Conservation (phyloP, 2,797 vertebrate species). For the Sebastolobus altivelis region DNA sequence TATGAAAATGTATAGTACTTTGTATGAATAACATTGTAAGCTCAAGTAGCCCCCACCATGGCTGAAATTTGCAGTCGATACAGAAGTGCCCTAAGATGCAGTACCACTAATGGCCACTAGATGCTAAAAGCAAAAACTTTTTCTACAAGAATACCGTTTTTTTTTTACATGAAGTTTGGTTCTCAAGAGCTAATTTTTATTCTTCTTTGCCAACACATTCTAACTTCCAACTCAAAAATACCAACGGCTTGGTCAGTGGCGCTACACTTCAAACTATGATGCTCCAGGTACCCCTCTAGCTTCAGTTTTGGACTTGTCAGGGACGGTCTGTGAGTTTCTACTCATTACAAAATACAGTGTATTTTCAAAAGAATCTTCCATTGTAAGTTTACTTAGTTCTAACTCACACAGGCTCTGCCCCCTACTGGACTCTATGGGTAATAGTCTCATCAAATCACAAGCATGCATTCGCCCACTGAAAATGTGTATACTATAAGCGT, state of each 20-base stretch:
- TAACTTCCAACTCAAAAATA: background rate
- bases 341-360: no score
- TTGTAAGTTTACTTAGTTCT: no score
- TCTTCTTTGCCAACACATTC: background rate
- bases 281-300: no score
- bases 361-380: no score
- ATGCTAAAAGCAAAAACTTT: constrained; percentile 2
- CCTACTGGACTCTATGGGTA: no score
- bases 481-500: no score
- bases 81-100: constrained; percentile 1
- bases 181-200: background rate
- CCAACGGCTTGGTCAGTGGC: background rate
- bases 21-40: background rate
- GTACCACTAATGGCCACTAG: background rate
- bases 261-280: background rate
- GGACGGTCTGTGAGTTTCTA: no score
- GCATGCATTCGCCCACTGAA: no score
- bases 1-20: background rate
- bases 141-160: background rate
- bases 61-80: background rate
- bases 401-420: no score
- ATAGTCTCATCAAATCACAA: no score
- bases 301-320: no score
- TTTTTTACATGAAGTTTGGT: background rate
- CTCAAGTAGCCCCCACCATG: background rate